Evolutionary conservation across 2,113 vertebrate genomes (phyloP).

Genomic region (Archilochus colubris): DNA sequence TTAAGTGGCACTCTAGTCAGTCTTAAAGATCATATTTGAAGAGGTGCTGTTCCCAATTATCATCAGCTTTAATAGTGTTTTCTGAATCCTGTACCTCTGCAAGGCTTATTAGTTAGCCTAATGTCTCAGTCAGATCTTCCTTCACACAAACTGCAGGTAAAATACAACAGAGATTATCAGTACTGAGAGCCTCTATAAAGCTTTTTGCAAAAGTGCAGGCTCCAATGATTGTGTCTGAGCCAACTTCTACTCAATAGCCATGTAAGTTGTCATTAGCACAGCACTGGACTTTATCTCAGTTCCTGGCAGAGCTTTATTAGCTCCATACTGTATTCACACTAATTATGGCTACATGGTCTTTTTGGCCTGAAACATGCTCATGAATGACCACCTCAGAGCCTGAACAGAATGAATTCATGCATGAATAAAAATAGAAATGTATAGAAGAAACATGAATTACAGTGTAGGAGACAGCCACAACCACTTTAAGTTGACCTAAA

Average conservation of each 20-base stretch:
- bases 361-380: not conserved
- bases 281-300: not conserved
- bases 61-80: slow-evolving; percentile 1
- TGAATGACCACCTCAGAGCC: not conserved
- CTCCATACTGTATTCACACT: not conserved
- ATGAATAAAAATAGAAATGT: not conserved
- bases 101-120: slow-evolving; percentile 23
- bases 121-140: not conserved
- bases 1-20: not conserved
- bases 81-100: not conserved
- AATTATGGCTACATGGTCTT: not conserved
- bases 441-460: not conserved
- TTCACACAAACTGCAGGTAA: not conserved
- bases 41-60: slow-evolving; percentile 7
- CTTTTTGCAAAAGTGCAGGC: not conserved
- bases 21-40: slow-evolving; percentile 35
- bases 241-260: not conserved
- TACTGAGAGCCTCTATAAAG: not conserved
- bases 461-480: not conserved
- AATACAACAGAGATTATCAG: not conserved
- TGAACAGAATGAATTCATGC: not conserved
- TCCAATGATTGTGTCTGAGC: not conserved
- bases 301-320: not conserved
- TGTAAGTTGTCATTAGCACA: slow-evolving; percentile 9
- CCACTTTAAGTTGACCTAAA: not conserved